phyloP scores from a whole-genome alignment of 2,797 vertebrate species.

The Coccyzus lansbergi region DNA sequence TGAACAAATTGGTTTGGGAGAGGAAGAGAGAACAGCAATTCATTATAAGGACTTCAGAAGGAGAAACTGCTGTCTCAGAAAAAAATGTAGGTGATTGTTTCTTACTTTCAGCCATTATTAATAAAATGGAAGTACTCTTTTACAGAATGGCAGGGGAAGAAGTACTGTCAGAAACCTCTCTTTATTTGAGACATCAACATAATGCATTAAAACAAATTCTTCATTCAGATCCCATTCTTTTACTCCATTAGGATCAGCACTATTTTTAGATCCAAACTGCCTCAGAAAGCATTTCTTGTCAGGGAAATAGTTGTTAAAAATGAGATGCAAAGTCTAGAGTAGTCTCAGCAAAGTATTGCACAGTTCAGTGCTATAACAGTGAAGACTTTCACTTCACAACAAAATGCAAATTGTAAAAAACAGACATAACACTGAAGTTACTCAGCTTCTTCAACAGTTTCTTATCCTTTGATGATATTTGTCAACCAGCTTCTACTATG shows the following conservation, averaged over 20 bases:
- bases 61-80: not conserved
- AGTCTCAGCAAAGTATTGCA: not conserved
- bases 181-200: not conserved
- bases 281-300: not conserved
- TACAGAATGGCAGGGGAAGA: not conserved
- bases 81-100: not conserved
- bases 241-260: not conserved
- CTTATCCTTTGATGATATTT: not conserved
- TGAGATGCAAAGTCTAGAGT: not conserved
- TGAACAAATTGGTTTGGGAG: constrained; percentile 15
- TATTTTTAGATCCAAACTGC: constrained; percentile 5
- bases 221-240: not conserved
- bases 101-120: not conserved
- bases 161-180: not conserved
- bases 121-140: not conserved
- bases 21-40: not conserved
- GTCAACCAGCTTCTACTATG: not conserved
- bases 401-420: not conserved
- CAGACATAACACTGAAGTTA: not conserved
- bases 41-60: constrained; percentile 8
- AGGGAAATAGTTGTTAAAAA: not conserved
- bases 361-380: not conserved
- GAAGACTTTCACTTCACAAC: not conserved
- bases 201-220: not conserved
- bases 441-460: not conserved